Evolutionary conservation across 2,113 vertebrate genomes (phyloP), one percentile per base, ranked within the genome.

Genomic region (Clarias macrocephalus): DNA sequence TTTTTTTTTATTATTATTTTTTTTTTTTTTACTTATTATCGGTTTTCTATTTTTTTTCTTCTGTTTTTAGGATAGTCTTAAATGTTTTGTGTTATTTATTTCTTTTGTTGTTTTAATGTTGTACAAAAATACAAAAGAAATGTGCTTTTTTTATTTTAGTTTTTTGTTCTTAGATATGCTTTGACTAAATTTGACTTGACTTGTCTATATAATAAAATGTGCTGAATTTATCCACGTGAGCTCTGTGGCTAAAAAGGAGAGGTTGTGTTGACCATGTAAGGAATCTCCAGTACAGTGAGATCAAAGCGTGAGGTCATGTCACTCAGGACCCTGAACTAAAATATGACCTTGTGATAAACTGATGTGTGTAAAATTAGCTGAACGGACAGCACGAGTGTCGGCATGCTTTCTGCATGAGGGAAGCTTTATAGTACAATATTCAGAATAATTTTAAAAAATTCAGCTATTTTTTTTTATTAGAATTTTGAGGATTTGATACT

Each of bases 311-410:
- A 82, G 56, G 48, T 30, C 33, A 19, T 77, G 84, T 82, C 84
- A 33, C 68, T 76, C 84, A 82, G 59, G 28, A 23, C 33, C 28
- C 42, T 52, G 54, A 48, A 57, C 76, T 54, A 60, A 80, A 56
- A 85, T 70, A 88, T 66, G 66, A 6, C 42, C 57, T 28, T 68
- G 57, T 84, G 82, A 54, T 62, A 19, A 12, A 63, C 37, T 75
- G 83, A 65, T 66, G 2, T 19, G 48, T 82, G 48, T 86, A 88
- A 88, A 88, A 86, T 85, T 80, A 86, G 84, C 70, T 23, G 63
- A 72, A 30, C 5, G 77, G 42, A 37, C 77, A 23, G 75, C n/a
- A 42, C 16, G 1, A 59, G 66, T 82, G 75, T 88, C 80, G 59
- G 70, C 80, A 66, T 82, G 60, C 79, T 60, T 82, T 73, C 65